phyloP scores from a whole-genome alignment of 2,797 vertebrate genomes.

The Brotula barbata region DNA sequence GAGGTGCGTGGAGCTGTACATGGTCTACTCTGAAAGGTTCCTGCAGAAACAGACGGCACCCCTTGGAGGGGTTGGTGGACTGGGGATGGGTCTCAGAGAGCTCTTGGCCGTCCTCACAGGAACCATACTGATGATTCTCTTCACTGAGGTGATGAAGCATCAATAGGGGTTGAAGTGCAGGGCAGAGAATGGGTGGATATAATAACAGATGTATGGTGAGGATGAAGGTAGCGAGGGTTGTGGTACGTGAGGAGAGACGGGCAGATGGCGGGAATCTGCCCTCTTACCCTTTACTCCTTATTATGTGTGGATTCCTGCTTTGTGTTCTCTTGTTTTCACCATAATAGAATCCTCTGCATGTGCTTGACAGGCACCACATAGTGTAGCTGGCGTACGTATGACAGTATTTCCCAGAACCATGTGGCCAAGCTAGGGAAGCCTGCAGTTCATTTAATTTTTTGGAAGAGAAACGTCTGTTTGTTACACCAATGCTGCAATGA shows the following conservation, averaged over 20 bases:
- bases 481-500: too few relatives aligned
- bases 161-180: background rate
- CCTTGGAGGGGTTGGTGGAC: constrained; percentile 12
- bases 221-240: background rate
- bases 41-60: constrained; percentile 36
- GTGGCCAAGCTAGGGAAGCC: background rate
- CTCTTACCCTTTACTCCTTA: too few relatives aligned
- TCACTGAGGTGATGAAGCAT: constrained; percentile 28
- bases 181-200: background rate
- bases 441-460: too few relatives aligned
- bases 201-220: background rate
- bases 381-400: too few relatives aligned
- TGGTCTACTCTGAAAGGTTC: constrained; percentile 62
- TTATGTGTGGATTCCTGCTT: constrained; percentile 13
- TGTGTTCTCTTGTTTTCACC: background rate
- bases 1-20: constrained; percentile 71
- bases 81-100: constrained; percentile 14
- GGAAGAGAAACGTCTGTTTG: too few relatives aligned
- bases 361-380: constrained; percentile 1
- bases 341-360: constrained; percentile 13
- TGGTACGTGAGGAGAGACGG: background rate
- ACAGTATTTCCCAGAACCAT: background rate
- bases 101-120: constrained; percentile 37
- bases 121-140: constrained; percentile 42
- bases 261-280: background rate